Evolutionary conservation across 1,140 invertebrate genomes (phyloP), one percentile per base, ranked within the genome.

Genomic region (Procambarus virginalis): DNA sequence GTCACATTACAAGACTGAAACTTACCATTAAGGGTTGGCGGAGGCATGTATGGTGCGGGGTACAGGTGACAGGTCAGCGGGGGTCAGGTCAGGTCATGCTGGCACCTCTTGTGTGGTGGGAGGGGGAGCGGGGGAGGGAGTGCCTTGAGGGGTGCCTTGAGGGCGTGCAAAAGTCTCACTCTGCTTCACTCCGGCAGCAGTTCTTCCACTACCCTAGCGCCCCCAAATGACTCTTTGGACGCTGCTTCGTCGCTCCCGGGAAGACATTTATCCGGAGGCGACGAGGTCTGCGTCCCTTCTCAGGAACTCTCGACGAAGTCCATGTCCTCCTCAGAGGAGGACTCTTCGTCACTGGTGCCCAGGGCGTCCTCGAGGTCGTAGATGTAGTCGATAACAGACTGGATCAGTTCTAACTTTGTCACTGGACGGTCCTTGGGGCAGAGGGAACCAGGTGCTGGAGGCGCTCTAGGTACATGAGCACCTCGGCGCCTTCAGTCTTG

Each of bases 331-430:
- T 89, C 88, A 14, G 88, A 89, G 55, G 88, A 84, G 51, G 88
- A 84, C 34, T 89, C 88, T 20, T 84, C 88, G 73, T 84, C 88
- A 49, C 58, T 79, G 81, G 88, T 49, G 55, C 76, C 76, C 89
- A 99, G 94, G 1, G 98, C 97, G 12, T 96, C 96, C 94, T 98
- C 97, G 91, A 99, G 94, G 94, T 99, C 98, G 93, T 98, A 97
- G 92, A 99, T 99, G 94, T 99, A 99, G 93, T 99, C 98, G 94
- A 99, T 99, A n/a, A 99, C 98, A 93, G 98, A 96, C 93, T 99
- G 97, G 84, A 99, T 98, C 68, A 99, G 97, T 94, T 99, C 97
- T 93, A 99, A 94, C 93, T 98, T 98, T 45, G 97, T 97, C 51
- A 95, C 93, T 91, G 94, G 95, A 80, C 93, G 93, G 83, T 94